These are phyloP conservation scores for Orestias chungarensis DNA, from an alignment of 2,797 vertebrate species.

Conservation along the genomic window DNA sequence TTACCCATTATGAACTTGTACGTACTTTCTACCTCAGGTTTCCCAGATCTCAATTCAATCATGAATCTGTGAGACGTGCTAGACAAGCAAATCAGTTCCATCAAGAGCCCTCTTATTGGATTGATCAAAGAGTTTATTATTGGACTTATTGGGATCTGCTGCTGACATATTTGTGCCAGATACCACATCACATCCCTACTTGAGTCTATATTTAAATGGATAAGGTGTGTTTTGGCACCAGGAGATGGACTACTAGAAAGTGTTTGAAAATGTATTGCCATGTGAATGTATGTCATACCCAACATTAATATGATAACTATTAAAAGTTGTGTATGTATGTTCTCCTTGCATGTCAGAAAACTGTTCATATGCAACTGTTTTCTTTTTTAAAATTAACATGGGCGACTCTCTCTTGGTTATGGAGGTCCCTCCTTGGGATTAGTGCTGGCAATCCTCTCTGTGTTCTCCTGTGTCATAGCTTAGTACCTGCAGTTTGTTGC, in stretches of 20 bases:
- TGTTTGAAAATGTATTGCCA: neutral
- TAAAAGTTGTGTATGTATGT: conserved; percentile 11
- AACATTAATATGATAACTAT: conserved; percentile 20
- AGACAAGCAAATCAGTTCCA: neutral
- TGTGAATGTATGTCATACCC: conserved; percentile 1
- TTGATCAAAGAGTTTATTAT: too few relatives aligned
- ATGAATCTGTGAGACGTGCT: neutral
- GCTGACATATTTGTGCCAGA: neutral
- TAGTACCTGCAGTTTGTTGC: conserved; percentile 44
- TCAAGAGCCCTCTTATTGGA: too few relatives aligned
- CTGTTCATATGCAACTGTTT: neutral
- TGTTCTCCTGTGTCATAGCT: conserved; percentile 39
- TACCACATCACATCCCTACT: neutral
- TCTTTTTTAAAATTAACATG: too few relatives aligned
- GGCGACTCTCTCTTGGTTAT: conserved; percentile 28
- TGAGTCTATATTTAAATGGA: neutral
- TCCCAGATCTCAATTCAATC: neutral
- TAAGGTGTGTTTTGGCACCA: neutral
- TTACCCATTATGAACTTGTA: too few relatives aligned
- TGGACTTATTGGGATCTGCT: neutral
- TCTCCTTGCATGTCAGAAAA: neutral
- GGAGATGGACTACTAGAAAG: neutral
- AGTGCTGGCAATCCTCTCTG: conserved; percentile 46
- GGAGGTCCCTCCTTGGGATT: conserved; percentile 44
- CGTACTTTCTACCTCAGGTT: too few relatives aligned